Conservation (phyloP, 2,113 vertebrate genomes). For the Rhombomys opimus region DNA sequence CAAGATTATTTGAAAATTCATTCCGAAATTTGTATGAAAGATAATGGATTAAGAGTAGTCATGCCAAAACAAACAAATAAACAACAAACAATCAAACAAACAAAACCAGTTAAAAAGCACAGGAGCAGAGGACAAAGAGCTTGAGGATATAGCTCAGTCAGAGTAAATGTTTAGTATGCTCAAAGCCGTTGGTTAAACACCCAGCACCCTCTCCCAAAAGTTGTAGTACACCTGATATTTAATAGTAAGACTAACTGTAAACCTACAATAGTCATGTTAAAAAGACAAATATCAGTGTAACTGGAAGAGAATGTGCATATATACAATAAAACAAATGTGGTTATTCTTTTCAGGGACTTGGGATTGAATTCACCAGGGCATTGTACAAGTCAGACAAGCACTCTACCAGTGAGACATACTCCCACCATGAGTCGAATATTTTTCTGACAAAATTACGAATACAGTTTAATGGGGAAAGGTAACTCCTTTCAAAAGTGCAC, state of each 20-base stretch:
- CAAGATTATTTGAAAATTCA: neutral
- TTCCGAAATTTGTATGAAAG: neutral
- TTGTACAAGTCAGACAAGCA: neutral
- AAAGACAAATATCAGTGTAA: neutral
- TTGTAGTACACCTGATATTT: neutral
- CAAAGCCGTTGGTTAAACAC: neutral
- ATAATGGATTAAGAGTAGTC: neutral
- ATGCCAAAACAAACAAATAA: neutral
- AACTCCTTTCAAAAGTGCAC: neutral
- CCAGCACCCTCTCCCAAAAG: neutral
- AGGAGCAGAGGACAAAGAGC: neutral
- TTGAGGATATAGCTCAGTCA: neutral
- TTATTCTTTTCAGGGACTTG: neutral
- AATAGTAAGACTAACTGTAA: slow-evolving; percentile 2
- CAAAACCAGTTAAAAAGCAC: no score
- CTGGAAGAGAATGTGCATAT: neutral
- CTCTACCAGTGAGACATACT: neutral
- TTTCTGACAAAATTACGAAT: neutral
- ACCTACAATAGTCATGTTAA: neutral
- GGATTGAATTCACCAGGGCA: neutral
- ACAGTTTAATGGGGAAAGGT: neutral
- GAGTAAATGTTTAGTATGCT: neutral
- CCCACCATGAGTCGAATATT: neutral
- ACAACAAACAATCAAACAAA: no score
- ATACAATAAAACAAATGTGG: neutral